Percentiles rank a stretch among this genome's conserved stretches.
These are phyloP conservation scores for Hecatera dysodea DNA, from an alignment of 2,888 invertebrate species.

Conservation along the genomic window DNA sequence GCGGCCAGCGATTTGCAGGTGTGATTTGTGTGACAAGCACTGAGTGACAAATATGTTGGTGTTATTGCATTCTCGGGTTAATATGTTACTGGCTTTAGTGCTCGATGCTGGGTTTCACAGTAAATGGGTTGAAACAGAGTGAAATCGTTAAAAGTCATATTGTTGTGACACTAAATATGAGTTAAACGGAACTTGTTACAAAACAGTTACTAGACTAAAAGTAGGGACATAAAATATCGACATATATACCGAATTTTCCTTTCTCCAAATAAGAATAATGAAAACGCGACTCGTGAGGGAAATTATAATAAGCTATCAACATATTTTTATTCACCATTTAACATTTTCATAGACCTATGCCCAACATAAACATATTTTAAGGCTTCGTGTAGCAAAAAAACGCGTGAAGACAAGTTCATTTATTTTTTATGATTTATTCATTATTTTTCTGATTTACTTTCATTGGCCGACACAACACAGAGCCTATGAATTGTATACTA, in stretches of 20 bases:
- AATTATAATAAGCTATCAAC: constrained; percentile 43
- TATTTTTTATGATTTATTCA: constrained; percentile 61
- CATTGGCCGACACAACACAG: constrained; percentile 54
- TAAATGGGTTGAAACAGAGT: neutral
- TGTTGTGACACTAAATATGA: no score
- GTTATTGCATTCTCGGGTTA: constrained; percentile 47
- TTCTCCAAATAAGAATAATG: constrained; percentile 8
- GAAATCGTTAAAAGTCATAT: no score
- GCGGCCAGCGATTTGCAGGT: constrained; percentile 49
- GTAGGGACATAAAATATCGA: constrained; percentile 13
- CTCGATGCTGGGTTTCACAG: neutral
- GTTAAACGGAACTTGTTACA: no score
- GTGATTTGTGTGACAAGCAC: constrained; percentile 57
- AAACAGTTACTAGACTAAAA: no score
- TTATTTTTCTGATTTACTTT: constrained; percentile 62
- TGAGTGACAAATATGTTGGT: constrained; percentile 49
- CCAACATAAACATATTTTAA: constrained; percentile 15
- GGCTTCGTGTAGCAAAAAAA: constrained; percentile 29
- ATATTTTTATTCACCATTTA: constrained; percentile 39
- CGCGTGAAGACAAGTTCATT: constrained; percentile 56
- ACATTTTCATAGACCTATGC: constrained; percentile 40
- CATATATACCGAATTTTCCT: constrained; percentile 13
- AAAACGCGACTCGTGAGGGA: constrained; percentile 39
- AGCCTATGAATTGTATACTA: constrained; percentile 51
- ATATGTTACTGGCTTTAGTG: constrained; percentile 14